Evolutionary conservation across 2,113 vertebrate species (phyloP), one percentile per base, ranked within the genome.

Genomic region (Pleuronectes platessa): DNA sequence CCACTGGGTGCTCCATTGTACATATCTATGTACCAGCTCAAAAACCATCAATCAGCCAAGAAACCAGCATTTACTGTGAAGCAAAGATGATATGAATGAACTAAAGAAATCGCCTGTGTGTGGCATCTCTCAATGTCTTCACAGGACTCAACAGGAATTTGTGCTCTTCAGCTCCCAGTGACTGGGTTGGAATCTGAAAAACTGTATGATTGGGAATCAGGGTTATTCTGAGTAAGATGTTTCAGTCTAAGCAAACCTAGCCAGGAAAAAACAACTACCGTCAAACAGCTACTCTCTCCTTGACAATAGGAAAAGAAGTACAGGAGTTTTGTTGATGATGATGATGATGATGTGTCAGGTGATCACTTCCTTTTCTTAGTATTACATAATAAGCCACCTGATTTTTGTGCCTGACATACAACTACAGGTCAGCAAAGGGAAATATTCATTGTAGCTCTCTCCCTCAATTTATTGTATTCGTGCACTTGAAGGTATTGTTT

Each of bases 401-500:
- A 20, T 55, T 72, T 74, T 47, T 18, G 42, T 69, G 42, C 45
- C 27, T 64, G 62, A 23, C 37, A 71, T 59, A 51, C 70, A 68
- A 45, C 67, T 83, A 81, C 88, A 88, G 87, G 90, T 90, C 88
- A 87, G 71, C 79, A 85, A 84, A 88, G 47, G 66, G 45, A 85
- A 83, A 13, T 76, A 86, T 83, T 81, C 76, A 84, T 51, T 21
- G 56, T 79, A 26, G 61, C 10, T 31, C 74, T 69, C 86, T 77
- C 31, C 68, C 56, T 81, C 69, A 84, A 86, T 87, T 90, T 88
- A 89, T 86, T 35, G 76, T 71, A 31, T 68, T 63, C 4, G 23
- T 76, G 80, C 86, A 87, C 86, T 90, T 86, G 83, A 55, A 83
- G 79, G 85, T 91, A 90, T 92, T 92, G 85, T 89, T 87, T 91